Percentiles rank a stretch among this genome's conserved stretches.
Evolutionary conservation across 2,113 vertebrate genomes (phyloP).

Genomic region (Rallus limicola): DNA sequence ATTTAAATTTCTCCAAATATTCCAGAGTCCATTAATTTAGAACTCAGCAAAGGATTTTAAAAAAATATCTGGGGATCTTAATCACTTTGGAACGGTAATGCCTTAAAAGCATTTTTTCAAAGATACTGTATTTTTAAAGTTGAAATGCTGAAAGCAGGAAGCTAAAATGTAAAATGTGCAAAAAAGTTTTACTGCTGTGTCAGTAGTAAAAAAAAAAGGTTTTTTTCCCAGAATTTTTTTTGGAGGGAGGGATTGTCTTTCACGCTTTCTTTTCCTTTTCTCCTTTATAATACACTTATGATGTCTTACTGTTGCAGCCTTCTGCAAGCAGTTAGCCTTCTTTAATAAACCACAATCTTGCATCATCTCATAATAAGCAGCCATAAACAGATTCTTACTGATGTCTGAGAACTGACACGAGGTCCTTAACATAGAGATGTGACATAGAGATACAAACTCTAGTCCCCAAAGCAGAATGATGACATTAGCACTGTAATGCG

Average conservation of each 20-base stretch:
- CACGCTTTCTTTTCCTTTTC: background rate
- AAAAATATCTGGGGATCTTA: background rate
- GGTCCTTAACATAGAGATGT: background rate
- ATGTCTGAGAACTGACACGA: background rate
- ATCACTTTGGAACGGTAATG: background rate
- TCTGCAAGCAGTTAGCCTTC: background rate
- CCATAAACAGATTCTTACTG: background rate
- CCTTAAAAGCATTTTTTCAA: background rate
- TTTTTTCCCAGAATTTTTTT: background rate
- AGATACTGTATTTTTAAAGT: background rate
- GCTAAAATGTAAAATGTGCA: background rate
- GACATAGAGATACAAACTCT: background rate
- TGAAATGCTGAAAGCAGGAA: background rate
- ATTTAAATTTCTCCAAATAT: background rate
- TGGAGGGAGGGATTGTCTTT: fast-evolving
- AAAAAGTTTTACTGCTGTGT: background rate
- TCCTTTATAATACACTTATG: background rate
- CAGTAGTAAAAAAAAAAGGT: background rate
- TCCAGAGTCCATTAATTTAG: background rate
- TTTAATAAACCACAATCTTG: background rate
- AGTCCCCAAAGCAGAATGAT: background rate
- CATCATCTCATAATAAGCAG: background rate
- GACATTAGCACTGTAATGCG: background rate
- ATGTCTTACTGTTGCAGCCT: background rate
- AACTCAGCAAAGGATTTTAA: background rate